Evolutionary conservation across 2,888 invertebrate species (phyloP).

Genomic region (Campoletis raptor): DNA sequence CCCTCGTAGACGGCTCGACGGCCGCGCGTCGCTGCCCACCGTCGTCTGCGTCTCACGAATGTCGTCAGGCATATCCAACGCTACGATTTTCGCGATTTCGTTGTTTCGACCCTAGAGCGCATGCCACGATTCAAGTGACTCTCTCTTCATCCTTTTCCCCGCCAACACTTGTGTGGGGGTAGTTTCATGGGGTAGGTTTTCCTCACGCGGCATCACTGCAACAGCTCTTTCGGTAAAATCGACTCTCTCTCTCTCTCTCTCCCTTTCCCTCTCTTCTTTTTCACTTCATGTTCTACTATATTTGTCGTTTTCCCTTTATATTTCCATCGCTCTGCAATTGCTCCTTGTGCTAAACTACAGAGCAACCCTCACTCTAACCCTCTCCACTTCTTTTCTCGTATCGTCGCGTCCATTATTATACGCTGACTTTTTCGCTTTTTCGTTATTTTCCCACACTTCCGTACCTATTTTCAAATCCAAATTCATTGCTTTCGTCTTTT

Average conservation of each 20-base stretch:
- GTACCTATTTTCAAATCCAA: not conserved
- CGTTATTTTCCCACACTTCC: slow-evolving; percentile 1
- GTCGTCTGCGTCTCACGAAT: slow-evolving; percentile 80
- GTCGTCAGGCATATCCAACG: slow-evolving; percentile 79
- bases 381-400: slow-evolving; percentile 61
- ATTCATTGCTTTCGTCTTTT: slow-evolving; percentile 16
- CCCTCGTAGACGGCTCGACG: slow-evolving; percentile 80
- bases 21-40: slow-evolving; percentile 79
- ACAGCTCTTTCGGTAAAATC: slow-evolving; percentile 29
- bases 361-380: slow-evolving; percentile 59
- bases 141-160: slow-evolving; percentile 61
- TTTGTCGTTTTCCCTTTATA: slow-evolving; percentile 42
- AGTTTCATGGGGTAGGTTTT: slow-evolving; percentile 24
- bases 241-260: slow-evolving; percentile 17
- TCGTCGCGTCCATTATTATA: slow-evolving; percentile 68
- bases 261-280: not conserved
- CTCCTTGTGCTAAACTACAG: slow-evolving; percentile 54
- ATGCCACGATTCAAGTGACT: slow-evolving; percentile 72
- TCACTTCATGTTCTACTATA: not conserved
- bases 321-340: slow-evolving; percentile 60
- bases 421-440: slow-evolving; percentile 52
- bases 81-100: slow-evolving; percentile 79
- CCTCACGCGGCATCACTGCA: slow-evolving; percentile 38
- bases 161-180: slow-evolving; percentile 61
- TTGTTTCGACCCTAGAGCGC: slow-evolving; percentile 74